Conservation (phyloP, 1,140 invertebrate species). For the Microvelia longipes region DNA sequence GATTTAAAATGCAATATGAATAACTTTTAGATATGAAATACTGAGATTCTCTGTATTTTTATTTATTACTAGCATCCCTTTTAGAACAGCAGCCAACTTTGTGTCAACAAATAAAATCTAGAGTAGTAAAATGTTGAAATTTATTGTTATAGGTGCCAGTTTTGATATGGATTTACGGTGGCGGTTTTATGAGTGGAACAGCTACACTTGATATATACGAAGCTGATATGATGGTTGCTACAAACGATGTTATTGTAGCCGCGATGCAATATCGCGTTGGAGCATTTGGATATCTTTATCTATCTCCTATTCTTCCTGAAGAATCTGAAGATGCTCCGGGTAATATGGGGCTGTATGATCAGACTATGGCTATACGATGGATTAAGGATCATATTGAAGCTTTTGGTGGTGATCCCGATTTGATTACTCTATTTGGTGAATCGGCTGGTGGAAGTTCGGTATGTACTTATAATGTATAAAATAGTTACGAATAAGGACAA, state of each 20-base stretch:
- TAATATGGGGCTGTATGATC: slow-evolving; percentile 79
- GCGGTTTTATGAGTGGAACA: slow-evolving; percentile 81
- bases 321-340: slow-evolving; percentile 38
- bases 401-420: slow-evolving; percentile 82
- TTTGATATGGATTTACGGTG: slow-evolving; percentile 84
- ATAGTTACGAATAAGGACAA: too few species aligned
- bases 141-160: slow-evolving; percentile 45
- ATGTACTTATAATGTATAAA: slow-evolving; percentile 33
- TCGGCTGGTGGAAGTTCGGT: slow-evolving; percentile 80
- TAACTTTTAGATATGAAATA: too few species aligned
- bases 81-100: too few species aligned
- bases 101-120: too few species aligned
- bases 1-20: too few species aligned
- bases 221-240: slow-evolving; percentile 66
- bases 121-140: too few species aligned
- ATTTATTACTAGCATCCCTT: too few species aligned
- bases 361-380: slow-evolving; percentile 79
- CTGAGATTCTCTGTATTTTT: too few species aligned
- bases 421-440: slow-evolving; percentile 89
- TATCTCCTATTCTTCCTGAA: slow-evolving; percentile 28
- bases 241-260: slow-evolving; percentile 67
- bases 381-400: slow-evolving; percentile 76
- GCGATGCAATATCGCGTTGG: slow-evolving; percentile 82
- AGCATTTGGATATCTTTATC: slow-evolving; percentile 77
- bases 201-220: slow-evolving; percentile 79